Evolutionary conservation across 1,140 invertebrate species (phyloP), one percentile per base, ranked within the genome.

Genomic region (Eriocheir sinensis): DNA sequence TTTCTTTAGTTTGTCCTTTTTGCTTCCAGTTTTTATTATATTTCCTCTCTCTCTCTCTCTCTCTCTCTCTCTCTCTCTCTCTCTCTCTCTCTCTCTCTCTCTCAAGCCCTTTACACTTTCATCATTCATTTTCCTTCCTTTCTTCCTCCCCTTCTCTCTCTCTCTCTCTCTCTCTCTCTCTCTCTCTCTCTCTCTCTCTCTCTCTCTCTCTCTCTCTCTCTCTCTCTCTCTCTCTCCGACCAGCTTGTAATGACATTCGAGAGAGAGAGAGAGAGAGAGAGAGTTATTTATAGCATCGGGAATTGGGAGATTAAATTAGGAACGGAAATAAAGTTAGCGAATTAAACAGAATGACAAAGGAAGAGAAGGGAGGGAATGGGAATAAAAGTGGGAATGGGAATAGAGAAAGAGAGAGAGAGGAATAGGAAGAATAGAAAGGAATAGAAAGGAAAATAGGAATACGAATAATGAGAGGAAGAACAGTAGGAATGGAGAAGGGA

Each of bases 41-140:
- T 9, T 40, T 36, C 38, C 80, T 83, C 80, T 83, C 80, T 83
- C 80, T 83, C 80, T 83, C 80, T 83, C 17, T 83, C 80, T 83
- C 80, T 83, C 80, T 83, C 80, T 83, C 80, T 34, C 36, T 83
- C 30, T 83, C 80, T 34, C 80, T 38, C 30, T 32, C 80, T 32
- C 30, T 38, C 80, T 83, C 36, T 38, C 36, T 38, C 30, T 38
- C 30, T 83, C 36, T 38, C 80, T 38, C 30, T 83, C 60, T n/a
- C n/a, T n/a, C 12, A 12, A 12, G 12, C 60, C n/a, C 60, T n/a
- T 72, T n/a, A 12, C 60, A 12, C 12, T 72, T 21, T 40, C n/a
- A 6, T 34, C n/a, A 8, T 81, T 27, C 80, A 30, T 30, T 30
- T 34, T 34, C 34, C 34, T 34, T 34, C 34, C 80, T 81, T 21